Evolutionary conservation across 2,113 vertebrate genomes (phyloP).

Genomic region (Ictalurus furcatus): DNA sequence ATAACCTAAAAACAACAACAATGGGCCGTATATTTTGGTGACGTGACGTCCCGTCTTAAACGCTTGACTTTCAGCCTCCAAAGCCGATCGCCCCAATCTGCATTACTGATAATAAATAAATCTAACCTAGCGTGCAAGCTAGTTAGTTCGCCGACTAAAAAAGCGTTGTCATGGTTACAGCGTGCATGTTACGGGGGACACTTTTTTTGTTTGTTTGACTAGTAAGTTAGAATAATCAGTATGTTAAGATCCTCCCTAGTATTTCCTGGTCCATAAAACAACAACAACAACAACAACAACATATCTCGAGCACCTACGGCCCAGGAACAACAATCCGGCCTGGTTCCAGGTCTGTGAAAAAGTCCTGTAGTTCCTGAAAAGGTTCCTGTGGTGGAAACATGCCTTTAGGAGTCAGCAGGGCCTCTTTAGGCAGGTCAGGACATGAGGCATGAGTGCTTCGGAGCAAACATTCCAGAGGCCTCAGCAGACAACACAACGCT

Average conservation of each 20-base stretch:
- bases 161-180: neutral
- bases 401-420: constrained; percentile 42
- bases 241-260: neutral
- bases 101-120: neutral
- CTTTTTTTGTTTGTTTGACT: neutral
- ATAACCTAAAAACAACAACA: neutral
- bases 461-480: constrained; percentile 60
- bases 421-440: constrained; percentile 51
- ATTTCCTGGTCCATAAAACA: neutral
- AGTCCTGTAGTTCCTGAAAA: constrained; percentile 16
- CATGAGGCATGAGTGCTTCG: constrained; percentile 55
- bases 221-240: neutral
- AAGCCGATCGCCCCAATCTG: neutral
- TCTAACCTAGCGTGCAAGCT: no score
- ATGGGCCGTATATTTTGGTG: neutral
- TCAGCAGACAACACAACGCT: constrained; percentile 36
- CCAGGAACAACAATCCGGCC: neutral
- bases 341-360: neutral
- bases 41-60: no score
- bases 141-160: neutral
- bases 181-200: neutral
- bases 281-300: neutral
- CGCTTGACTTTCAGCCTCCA: no score
- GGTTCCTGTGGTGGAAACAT: constrained; percentile 18
- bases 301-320: no score